Base-by-base conservation (phyloP, 2,797 vertebrate species). In the Galago senegalensis region DNA sequence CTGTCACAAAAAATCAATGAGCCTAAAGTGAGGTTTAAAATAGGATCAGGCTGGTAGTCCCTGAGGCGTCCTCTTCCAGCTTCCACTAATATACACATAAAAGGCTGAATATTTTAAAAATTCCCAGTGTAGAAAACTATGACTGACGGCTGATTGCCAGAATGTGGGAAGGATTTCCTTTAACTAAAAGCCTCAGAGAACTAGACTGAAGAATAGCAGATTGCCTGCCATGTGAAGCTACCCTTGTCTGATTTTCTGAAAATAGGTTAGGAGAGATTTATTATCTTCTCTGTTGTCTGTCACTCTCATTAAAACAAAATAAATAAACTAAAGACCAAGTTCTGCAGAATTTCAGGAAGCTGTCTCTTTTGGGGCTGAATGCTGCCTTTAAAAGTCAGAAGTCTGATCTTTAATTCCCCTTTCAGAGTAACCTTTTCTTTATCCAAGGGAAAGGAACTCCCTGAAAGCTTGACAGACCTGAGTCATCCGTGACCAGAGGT, bases 61-160 rank as follows among this genome's bases (percentile, higher is more conserved):
- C 87, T 49, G 34, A 40, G 76, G 69, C 16, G 75, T 49, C n/a
- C 13, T 86, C 65, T 85, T 83, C 73, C 65, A 95, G n/a, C 67
- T 80, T 95, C 29, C 75, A 65, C 16, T 79, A 89, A 96, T 91
- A 94, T 43, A 96, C 31, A 90, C 69, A 86, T 83, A 88, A 95
- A 96, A 92, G 37, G 3, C 17, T 86, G 90, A 86, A 21, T 27
- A 13, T 60, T 85, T 81, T 63, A 2, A 79, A 94, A 94, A 89
- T 84, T 75, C 43, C 31, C 81, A 93, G 5, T 72, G 81, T 85
- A 89, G 43, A 92, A 93, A 93, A 72, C 25, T 72, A 23, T 97
- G 72, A 92, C 60, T 94, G 87, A 93, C 76, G 96, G 53, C 21
- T 90, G 90, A 91, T 21, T 87, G 58, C 49, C 43, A 90, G 18